These are phyloP conservation scores for Platygyra sinensis DNA, from an alignment of 64 coral and sea anemone species.

Conservation along the genomic window DNA sequence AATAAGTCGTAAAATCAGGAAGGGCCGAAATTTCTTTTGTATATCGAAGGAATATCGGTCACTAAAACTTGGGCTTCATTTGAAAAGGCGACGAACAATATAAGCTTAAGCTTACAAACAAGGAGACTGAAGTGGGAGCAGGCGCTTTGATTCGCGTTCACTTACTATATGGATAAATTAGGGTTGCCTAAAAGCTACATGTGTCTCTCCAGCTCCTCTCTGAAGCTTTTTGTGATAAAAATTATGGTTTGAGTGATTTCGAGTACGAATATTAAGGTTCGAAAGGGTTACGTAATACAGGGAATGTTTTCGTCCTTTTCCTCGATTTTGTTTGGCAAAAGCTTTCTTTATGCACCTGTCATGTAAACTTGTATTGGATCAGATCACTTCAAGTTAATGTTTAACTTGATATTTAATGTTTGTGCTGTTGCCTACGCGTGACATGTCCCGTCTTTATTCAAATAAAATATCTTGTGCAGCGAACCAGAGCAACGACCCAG, in stretches of 20 bases:
- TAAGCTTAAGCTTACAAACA: not conserved
- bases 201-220: too few species aligned
- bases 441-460: not conserved
- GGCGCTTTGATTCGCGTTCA: too few species aligned
- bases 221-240: too few species aligned
- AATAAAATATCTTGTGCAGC: constrained; percentile 9
- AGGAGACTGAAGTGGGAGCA: too few species aligned
- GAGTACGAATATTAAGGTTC: too few species aligned
- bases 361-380: not conserved
- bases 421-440: not conserved
- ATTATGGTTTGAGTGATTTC: too few species aligned
- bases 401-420: not conserved
- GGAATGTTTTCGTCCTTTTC: not conserved
- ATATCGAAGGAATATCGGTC: too few species aligned
- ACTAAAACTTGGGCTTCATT: too few species aligned
- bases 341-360: not conserved
- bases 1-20: not conserved
- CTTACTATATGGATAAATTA: too few species aligned
- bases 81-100: too few species aligned
- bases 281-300: too few species aligned
- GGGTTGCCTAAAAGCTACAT: too few species aligned
- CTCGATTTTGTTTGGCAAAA: not conserved
- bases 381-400: not conserved
- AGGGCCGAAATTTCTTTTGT: not conserved
- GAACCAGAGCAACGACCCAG: not conserved